A percentile compares a stretch with the other conserved stretches of the same genome.
Evolutionary conservation across 1,140 invertebrate genomes (phyloP).

Genomic region (Lutraria rhynchaena): DNA sequence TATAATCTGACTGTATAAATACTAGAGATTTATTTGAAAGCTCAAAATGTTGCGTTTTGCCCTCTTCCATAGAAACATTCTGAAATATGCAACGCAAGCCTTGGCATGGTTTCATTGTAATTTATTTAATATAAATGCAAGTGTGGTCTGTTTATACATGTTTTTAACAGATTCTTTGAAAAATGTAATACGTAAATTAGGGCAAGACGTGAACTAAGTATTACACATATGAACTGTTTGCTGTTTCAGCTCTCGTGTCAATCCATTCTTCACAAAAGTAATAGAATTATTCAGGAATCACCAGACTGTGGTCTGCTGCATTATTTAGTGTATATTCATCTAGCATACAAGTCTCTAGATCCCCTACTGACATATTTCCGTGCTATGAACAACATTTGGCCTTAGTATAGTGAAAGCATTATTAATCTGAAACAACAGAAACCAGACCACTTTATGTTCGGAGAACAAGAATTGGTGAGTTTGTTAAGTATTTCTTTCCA

Average conservation of each 20-base stretch:
- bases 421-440: background rate
- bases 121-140: too few relatives aligned
- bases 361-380: slow-evolving; percentile 40
- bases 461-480: slow-evolving; percentile 52
- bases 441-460: slow-evolving; percentile 49
- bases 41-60: too few relatives aligned
- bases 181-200: too few relatives aligned
- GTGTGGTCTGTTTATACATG: too few relatives aligned
- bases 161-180: too few relatives aligned
- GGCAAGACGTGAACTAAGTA: too few relatives aligned
- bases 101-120: too few relatives aligned
- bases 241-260: slow-evolving; percentile 22
- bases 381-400: slow-evolving; percentile 46
- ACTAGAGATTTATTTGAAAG: too few relatives aligned
- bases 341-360: slow-evolving; percentile 31
- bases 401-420: slow-evolving; percentile 31
- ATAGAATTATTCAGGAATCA: background rate
- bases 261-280: background rate
- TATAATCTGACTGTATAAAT: too few relatives aligned
- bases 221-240: too few relatives aligned
- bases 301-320: background rate
- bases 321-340: slow-evolving; percentile 4
- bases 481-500: background rate
- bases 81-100: too few relatives aligned
- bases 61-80: too few relatives aligned